Evolutionary conservation across 2,888 invertebrate genomes (phyloP).

Genomic region (Drosophila monieri): DNA sequence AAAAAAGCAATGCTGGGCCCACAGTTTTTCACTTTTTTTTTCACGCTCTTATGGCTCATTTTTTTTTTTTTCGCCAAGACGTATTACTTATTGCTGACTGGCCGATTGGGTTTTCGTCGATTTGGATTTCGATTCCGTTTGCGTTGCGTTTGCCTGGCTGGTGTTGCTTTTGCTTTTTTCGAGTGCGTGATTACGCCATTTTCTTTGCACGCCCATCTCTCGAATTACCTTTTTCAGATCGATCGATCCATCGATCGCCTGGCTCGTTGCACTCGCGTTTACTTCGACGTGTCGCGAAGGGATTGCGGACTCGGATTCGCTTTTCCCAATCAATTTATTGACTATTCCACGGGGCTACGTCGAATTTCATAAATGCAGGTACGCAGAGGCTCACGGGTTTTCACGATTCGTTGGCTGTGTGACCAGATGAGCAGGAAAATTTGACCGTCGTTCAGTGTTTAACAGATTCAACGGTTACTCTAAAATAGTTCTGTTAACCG

Average conservation of each 20-base stretch:
- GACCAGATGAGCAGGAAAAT: too few species aligned
- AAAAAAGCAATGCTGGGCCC: constrained; percentile 62
- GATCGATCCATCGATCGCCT: constrained; percentile 18
- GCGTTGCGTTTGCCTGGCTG: constrained; percentile 67
- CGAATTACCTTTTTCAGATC: constrained; percentile 63
- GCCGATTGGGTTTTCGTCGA: constrained; percentile 61
- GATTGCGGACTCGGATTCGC: constrained; percentile 14
- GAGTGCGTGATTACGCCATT: constrained; percentile 78
- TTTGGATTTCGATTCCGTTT: constrained; percentile 61
- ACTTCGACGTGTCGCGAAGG: constrained; percentile 20
- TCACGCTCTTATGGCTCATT: constrained; percentile 55
- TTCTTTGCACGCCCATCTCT: constrained; percentile 76
- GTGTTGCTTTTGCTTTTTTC: constrained; percentile 45
- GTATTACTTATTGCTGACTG: constrained; percentile 65
- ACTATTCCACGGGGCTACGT: constrained; percentile 27
- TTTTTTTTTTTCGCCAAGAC: constrained; percentile 48
- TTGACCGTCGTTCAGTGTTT: too few species aligned
- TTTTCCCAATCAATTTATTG: constrained; percentile 41
- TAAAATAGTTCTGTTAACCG: too few species aligned
- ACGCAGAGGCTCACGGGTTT: constrained; percentile 1
- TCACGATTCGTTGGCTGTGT: neutral
- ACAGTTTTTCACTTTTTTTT: constrained; percentile 56
- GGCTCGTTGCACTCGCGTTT: constrained; percentile 37
- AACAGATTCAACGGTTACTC: too few species aligned
- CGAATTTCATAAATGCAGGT: constrained; percentile 19